Percentiles rank a stretch among this genome's conserved stretches.
Evolutionary conservation across 1,140 invertebrate species (phyloP).

Genomic region (Linepithema humile): DNA sequence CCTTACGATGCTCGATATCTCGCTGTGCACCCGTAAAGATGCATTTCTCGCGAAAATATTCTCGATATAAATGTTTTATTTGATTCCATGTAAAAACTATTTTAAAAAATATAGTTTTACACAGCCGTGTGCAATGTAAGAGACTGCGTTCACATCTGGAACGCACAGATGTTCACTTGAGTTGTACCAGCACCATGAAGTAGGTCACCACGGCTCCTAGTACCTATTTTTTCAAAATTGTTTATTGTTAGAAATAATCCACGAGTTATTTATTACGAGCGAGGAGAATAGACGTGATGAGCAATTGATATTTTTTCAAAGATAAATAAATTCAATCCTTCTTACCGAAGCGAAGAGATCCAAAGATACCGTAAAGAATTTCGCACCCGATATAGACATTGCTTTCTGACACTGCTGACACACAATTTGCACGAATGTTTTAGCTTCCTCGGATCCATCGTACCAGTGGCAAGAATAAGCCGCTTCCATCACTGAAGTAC

Average conservation of each 20-base stretch:
- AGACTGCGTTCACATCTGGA: not conserved
- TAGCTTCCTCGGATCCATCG: slow-evolving; percentile 94
- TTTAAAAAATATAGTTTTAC: slow-evolving; percentile 50
- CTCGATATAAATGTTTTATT: not conserved
- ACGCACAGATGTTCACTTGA: slow-evolving; percentile 87
- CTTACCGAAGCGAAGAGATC: slow-evolving; percentile 94
- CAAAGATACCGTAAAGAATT: slow-evolving; percentile 94
- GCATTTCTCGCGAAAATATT: not conserved
- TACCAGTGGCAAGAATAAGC: slow-evolving; percentile 95
- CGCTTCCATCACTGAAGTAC: slow-evolving; percentile 94
- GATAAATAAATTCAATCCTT: slow-evolving; percentile 53
- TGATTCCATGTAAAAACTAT: slow-evolving; percentile 22
- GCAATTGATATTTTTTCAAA: not conserved
- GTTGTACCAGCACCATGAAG: slow-evolving; percentile 95
- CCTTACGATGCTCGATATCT: not conserved
- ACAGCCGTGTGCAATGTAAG: slow-evolving; percentile 25
- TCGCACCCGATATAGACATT: slow-evolving; percentile 93
- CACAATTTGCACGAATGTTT: slow-evolving; percentile 95
- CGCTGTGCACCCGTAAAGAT: not conserved
- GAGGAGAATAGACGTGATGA: not conserved
- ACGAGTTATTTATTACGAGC: too few species aligned
- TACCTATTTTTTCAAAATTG: slow-evolving; percentile 85
- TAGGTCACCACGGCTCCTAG: slow-evolving; percentile 95
- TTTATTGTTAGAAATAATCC: too few species aligned
- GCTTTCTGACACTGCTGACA: slow-evolving; percentile 95